These are phyloP conservation scores for Ectropis crepuscularia DNA, from an alignment of 2,888 invertebrate species.

Conservation along the genomic window DNA sequence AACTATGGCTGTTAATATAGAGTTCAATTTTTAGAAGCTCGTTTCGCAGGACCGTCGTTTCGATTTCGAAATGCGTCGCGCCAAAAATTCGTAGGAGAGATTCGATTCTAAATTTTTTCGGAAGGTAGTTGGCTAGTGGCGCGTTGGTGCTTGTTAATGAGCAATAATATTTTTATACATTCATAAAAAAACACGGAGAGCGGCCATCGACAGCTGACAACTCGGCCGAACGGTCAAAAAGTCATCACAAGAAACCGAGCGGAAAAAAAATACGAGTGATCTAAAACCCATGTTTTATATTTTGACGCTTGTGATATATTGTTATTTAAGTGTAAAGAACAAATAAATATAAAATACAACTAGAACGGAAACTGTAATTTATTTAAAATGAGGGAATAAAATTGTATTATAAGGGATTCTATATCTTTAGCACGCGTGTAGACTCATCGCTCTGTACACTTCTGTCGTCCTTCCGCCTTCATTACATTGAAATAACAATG, in stretches of 20 bases:
- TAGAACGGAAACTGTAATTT: slow-evolving; percentile 72
- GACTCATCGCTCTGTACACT: slow-evolving; percentile 54
- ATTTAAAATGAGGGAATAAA: slow-evolving; percentile 55
- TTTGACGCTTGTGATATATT: slow-evolving; percentile 84
- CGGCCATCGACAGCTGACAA: slow-evolving; percentile 56
- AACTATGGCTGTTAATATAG: neutral
- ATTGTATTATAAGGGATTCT: slow-evolving; percentile 64
- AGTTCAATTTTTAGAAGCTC: neutral
- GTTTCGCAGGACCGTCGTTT: neutral
- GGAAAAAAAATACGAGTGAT: slow-evolving; percentile 30
- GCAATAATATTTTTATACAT: slow-evolving; percentile 86
- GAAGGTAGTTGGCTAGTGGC: slow-evolving; percentile 80
- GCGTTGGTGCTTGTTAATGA: slow-evolving; percentile 83
- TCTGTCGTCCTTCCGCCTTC: slow-evolving; percentile 55
- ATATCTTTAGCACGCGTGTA: slow-evolving; percentile 75
- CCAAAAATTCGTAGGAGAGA: slow-evolving; percentile 74
- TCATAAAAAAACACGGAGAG: slow-evolving; percentile 72
- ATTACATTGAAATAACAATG: slow-evolving; percentile 84
- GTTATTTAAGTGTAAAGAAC: slow-evolving; percentile 84
- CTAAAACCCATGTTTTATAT: slow-evolving; percentile 68
- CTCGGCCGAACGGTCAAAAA: slow-evolving; percentile 69
- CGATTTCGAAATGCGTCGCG: slow-evolving; percentile 53
- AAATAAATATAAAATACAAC: slow-evolving; percentile 75
- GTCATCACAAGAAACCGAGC: slow-evolving; percentile 53
- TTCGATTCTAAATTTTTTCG: slow-evolving; percentile 76